phyloP scores from a whole-genome alignment of 2,113 vertebrate species.

The Oreochromis spilurus region DNA sequence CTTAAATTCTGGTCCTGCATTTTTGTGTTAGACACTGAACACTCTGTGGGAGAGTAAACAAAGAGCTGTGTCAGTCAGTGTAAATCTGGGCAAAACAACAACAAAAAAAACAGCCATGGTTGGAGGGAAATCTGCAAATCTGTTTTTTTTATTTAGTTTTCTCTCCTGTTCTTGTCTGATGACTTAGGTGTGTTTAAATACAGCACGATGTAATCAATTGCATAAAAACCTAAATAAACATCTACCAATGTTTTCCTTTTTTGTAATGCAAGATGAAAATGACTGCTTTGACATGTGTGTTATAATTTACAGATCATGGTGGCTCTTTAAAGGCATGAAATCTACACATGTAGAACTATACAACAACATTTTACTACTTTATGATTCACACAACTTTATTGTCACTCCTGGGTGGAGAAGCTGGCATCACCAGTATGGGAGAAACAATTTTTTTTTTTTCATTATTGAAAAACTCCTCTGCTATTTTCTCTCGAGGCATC shows the following conservation, averaged over 20 bases:
- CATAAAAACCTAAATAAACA: background rate
- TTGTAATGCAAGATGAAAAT: background rate
- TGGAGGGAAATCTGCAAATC: background rate
- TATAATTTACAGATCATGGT: background rate
- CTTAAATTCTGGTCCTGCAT: conserved; percentile 15
- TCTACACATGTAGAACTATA: background rate
- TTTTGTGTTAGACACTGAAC: conserved; percentile 19
- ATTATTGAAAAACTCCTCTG: background rate
- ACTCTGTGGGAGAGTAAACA: background rate
- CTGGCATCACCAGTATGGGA: background rate
- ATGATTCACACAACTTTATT: background rate
- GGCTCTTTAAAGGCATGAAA: background rate
- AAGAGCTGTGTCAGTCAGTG: background rate
- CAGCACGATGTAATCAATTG: background rate
- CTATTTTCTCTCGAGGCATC: background rate
- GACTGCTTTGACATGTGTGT: background rate
- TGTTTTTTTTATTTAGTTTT: background rate
- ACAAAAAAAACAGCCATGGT: background rate
- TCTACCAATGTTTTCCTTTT: background rate
- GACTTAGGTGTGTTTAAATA: background rate
- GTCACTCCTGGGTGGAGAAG: background rate
- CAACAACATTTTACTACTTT: background rate
- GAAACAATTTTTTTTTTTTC: background rate
- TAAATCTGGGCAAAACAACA: background rate
- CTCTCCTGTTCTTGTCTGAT: background rate